Evolutionary conservation across 2,888 invertebrate species (phyloP), one percentile per base, ranked within the genome.

Genomic region (Sphinx pinastri): DNA sequence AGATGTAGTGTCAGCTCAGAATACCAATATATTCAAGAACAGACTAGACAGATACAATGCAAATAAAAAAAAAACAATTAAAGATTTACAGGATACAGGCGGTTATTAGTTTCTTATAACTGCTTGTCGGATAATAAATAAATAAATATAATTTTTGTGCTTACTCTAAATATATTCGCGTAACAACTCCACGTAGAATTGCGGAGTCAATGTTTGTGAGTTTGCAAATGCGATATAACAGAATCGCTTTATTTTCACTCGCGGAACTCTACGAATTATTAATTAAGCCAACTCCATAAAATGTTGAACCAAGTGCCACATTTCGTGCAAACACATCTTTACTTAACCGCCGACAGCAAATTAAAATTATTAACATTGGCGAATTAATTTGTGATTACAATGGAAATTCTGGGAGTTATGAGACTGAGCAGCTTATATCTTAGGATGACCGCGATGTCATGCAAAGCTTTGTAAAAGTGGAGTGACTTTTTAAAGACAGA

Each of bases 211-310:
- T 82, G 84, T 82, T 84, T 82, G 78, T 75, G 81, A 84, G 84
- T 85, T 87, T 81, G 79, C 78, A 75, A 81, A 85, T 80, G 83
- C 80, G 86, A 87, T 86, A 87, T 86, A 87, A 84, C 85, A 81
- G 80, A 84, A 85, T 84, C 76, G 83, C 86, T 84, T 84, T 85
- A 86, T 87, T 88, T 84, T 76, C 76, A 75, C 71, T 74, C 72
- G 72, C 68, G 75, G 77, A 83, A 84, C 82, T 81, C 78, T 75
- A 78, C 77, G 75, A 82, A 80, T 83, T 84, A 85, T 82, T 86
- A 87, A 88, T 87, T 86, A 87, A 83, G 80, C 79, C 78, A 76
- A 79, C 81, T 79, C 75, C 73, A 76, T 83, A 76, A 80, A 82
- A 81, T 79, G 79, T 75, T 76, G 74, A 10, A 25, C 38, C n/a